These are phyloP conservation scores for Apodemus agrarius DNA, from an alignment of 2,797 vertebrate species.

Conservation along the genomic window DNA sequence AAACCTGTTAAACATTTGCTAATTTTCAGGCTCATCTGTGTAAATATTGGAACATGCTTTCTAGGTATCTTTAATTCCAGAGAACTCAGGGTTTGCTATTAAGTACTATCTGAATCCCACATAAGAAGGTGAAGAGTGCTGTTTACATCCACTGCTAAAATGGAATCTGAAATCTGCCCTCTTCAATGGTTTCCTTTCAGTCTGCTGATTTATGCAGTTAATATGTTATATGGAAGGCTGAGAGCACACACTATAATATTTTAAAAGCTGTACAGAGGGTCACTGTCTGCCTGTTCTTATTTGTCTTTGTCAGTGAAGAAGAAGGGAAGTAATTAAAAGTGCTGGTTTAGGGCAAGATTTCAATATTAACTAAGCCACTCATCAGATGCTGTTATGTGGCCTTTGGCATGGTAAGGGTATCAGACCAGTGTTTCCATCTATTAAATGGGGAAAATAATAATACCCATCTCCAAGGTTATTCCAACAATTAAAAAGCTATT, in stretches of 20 bases:
- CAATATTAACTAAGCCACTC: neutral
- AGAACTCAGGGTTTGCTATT: neutral
- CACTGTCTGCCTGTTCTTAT: neutral
- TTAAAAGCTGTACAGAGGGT: neutral
- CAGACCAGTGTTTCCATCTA: neutral
- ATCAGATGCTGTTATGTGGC: neutral
- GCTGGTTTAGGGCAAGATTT: neutral
- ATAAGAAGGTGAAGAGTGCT: neutral
- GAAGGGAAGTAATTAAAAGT: neutral
- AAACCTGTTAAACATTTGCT: neutral
- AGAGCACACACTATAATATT: neutral
- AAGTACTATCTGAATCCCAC: neutral
- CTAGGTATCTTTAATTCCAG: slow-evolving; percentile 21
- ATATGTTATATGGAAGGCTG: neutral
- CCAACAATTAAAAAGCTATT: neutral
- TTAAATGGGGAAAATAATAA: neutral
- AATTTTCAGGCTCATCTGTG: neutral
- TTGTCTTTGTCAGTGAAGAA: neutral
- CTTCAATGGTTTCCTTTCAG: neutral
- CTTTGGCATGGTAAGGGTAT: neutral
- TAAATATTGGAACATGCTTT: neutral
- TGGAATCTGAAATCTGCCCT: neutral
- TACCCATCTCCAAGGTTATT: neutral
- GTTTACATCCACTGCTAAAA: neutral
- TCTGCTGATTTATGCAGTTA: slow-evolving; percentile 9